Percentiles rank a stretch among this genome's conserved stretches.
These are phyloP conservation scores for Trachelus stipa DNA, from an alignment of 2,888 invertebrate species.

Conservation along the genomic window DNA sequence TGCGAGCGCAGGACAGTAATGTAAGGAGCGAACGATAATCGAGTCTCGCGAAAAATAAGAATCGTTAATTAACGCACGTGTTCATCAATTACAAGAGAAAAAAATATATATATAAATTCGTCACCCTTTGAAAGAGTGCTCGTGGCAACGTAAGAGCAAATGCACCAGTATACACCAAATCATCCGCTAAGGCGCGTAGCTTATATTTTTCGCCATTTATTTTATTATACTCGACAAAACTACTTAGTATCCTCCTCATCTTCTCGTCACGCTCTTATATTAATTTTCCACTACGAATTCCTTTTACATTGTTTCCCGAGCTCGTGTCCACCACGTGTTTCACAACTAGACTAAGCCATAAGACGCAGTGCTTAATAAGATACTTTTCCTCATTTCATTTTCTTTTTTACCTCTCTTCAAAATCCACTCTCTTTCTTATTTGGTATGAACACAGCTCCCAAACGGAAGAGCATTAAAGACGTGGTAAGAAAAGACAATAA, in stretches of 20 bases:
- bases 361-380: neutral
- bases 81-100: neutral
- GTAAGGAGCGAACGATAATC: neutral
- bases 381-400: conserved; percentile 16
- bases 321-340: neutral
- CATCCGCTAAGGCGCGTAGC: neutral
- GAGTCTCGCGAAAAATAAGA: neutral
- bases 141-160: neutral
- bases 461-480: conserved; percentile 36
- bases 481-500: no score
- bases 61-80: neutral
- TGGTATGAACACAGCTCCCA: conserved; percentile 47
- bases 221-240: neutral
- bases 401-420: conserved; percentile 24
- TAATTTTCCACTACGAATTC: neutral
- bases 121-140: neutral
- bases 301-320: neutral
- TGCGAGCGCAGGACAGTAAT: neutral
- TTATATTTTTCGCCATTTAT: neutral
- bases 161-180: neutral
- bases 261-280: neutral
- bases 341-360: no score
- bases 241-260: neutral
- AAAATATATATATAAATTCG: neutral
- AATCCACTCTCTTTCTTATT: conserved; percentile 33